These are phyloP conservation scores for Bubalus kerabau DNA, from an alignment of 2,113 vertebrate genomes.

Conservation along the genomic window DNA sequence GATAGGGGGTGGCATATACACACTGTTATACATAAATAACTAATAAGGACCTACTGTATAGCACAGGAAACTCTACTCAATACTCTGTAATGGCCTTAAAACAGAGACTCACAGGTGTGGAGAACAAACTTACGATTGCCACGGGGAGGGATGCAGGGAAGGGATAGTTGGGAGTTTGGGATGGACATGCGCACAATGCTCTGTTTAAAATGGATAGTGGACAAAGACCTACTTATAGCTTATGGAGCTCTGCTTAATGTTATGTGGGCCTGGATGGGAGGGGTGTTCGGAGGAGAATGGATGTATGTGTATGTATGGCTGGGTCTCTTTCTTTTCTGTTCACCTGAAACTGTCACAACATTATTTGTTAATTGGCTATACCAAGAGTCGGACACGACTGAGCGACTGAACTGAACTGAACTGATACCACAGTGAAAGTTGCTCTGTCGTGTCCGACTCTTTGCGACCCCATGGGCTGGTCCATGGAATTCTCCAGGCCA, in stretches of 20 bases:
- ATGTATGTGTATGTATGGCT: background rate
- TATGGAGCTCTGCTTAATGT: background rate
- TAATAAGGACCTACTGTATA: background rate
- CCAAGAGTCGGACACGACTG: too few relatives aligned
- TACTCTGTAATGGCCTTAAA: background rate
- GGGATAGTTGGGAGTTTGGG: background rate
- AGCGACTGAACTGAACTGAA: too few relatives aligned
- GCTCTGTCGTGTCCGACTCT: background rate
- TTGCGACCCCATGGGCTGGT: background rate
- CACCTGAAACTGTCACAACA: background rate
- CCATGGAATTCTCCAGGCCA: background rate
- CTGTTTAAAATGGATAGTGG: background rate
- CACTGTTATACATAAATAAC: background rate
- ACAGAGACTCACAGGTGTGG: background rate
- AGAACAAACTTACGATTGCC: background rate
- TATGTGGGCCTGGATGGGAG: background rate
- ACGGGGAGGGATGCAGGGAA: background rate
- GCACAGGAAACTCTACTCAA: background rate
- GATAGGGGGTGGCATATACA: background rate
- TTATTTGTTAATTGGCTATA: background rate
- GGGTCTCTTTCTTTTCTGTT: background rate
- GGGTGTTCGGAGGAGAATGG: background rate
- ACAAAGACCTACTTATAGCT: background rate
- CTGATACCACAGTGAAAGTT: background rate
- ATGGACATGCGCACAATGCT: background rate